Evolutionary conservation across 2,797 vertebrate species (phyloP), one percentile per base, ranked within the genome.

Genomic region (Acipenser transmontanus): DNA sequence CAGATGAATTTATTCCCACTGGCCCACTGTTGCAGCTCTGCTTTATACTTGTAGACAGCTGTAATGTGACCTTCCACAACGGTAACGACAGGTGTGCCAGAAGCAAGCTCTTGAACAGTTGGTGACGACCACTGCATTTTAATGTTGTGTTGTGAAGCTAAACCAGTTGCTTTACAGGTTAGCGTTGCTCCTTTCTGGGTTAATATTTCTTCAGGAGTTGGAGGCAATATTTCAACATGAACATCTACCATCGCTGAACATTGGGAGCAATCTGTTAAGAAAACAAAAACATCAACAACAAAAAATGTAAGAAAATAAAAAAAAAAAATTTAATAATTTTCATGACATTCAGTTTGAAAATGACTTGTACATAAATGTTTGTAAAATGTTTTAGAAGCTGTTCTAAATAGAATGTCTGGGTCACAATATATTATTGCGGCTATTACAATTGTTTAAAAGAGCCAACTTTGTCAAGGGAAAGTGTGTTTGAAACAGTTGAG

Each of bases 21-120:
- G 47, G 0, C 72, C 86, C 86, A 88, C 69, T 86, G 80, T 0
- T 82, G 72, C 60, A 62, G 81, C 0, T 64, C 65, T 48, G 85
- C 72, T 0, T 70, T 54, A 47, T 78, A 62, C 4, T 1, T 0
- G 51, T 63, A 0, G 0, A 0, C 17, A 50, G 8, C 50, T 11
- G 48, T 9, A 2, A 17, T 1, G 2, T 1, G 14, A 0, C 5
- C 13, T 8, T 47, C 1, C 0, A 17, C 0, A 7, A 20, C 4
- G 8, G 4, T 8, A 13, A 9, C 1, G 2, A 1, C 20, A 6
- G 9, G 34, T 34, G 61, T 17, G 61, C 11, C 47, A 11, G 11
- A 6, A 6, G 10, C 12, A 12, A 34, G 7, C 9, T 7, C n/a
- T 65, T 8, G 8, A 57, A 9, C 47, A 49, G 7, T 14, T 0